Base-by-base conservation (phyloP, 2,888 invertebrate genomes). In the Trissoscelio sp. region DNA sequence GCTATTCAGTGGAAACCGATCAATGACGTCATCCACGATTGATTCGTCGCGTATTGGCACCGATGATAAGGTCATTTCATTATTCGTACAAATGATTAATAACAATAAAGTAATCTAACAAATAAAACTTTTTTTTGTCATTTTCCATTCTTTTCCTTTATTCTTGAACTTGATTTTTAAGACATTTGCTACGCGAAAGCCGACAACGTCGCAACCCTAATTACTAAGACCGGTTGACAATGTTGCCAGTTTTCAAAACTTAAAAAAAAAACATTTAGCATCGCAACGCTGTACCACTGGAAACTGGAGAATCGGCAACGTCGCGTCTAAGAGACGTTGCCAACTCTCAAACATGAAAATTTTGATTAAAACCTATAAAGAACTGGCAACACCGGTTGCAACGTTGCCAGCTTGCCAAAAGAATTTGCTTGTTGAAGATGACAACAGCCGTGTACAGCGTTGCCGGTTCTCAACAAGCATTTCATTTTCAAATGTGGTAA, bases 101-200 rank as follows among this genome's bases (percentile, higher is more conserved):
- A 75, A 55, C 39, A 31, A 58, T 58, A 58, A 62, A 74, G 9
- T 48, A 75, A 53, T 44, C 74, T 75, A 67, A 48, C 48, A 66
- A 75, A 58, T 58, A 48, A 51, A 39, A 2, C 2, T 37, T 48
- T 48, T 57, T 20, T 37, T 39, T n/a, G 2, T 60, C 42, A 16
- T 16, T 55, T 69, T 46, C 60, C 14, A 3, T 28, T 6, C 28
- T 5, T 28, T 24, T n/a, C n/a, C 0, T 53, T 44, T 66, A 74
- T 66, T 74, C 74, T 74, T 66, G 58, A 75, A 75, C 58, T 75
- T 58, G 48, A 57, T n/a, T 12, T 58, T 62, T 73, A 44, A 62
- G 55, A 73, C 18, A 67, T 66, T 42, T 16, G 18, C 66, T 66
- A 66, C 51, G 31, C 7, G 34, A 58, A 51, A 62, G 1, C 51